phyloP scores from a whole-genome alignment of 1,140 invertebrate species.

The Sinella curviseta region DNA sequence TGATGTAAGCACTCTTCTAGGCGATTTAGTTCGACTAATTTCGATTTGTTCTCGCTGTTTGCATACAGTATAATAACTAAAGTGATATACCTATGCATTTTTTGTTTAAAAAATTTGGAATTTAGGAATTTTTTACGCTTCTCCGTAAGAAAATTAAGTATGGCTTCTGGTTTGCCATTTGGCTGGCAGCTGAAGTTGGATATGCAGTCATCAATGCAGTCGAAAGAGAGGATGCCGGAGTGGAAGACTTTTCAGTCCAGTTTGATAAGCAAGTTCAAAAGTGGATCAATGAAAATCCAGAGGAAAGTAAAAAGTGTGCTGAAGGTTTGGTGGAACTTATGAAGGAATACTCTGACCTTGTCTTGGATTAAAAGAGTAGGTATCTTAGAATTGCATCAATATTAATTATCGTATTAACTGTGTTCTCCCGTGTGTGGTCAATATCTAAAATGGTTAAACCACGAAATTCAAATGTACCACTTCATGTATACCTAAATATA shows the following conservation, averaged over 20 bases:
- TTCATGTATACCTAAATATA: no score
- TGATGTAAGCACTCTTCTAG: not conserved
- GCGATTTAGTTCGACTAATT: no score
- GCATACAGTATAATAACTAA: no score
- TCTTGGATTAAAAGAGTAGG: no score
- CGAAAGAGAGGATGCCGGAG: not conserved
- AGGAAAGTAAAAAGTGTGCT: not conserved
- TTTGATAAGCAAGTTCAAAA: not conserved
- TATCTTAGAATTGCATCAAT: no score
- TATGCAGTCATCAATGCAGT: not conserved
- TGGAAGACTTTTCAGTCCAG: not conserved
- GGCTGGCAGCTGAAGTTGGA: not conserved
- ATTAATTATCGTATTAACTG: no score
- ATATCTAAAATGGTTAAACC: no score
- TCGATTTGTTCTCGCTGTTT: no score
- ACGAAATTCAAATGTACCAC: no score
- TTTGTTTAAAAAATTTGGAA: not conserved
- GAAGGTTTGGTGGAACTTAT: not conserved
- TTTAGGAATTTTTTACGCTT: not conserved
- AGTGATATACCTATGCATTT: no score
- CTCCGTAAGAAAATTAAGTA: not conserved
- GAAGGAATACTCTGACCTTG: not conserved
- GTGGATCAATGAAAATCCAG: not conserved
- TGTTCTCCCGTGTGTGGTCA: no score
- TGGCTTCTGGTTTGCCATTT: conserved; percentile 16